A percentile compares a stretch with the other conserved stretches of the same genome.
phyloP scores from a whole-genome alignment of 2,888 invertebrate species.

The Eupeodes latifasciatus region DNA sequence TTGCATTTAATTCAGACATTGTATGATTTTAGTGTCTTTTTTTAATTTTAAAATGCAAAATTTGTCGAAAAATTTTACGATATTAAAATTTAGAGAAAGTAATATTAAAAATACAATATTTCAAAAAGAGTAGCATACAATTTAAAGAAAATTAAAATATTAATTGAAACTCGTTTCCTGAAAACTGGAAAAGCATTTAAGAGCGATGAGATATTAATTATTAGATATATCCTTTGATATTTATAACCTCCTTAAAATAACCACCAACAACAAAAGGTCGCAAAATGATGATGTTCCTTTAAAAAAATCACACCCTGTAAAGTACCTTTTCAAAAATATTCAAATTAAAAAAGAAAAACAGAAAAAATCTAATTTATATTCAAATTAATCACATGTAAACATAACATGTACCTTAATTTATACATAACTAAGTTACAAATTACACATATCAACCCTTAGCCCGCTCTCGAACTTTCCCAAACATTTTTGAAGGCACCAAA shows the following conservation, averaged over 20 bases:
- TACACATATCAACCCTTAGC: slow-evolving; percentile 70
- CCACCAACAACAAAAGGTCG: background rate
- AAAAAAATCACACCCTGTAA: background rate
- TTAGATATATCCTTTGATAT: background rate
- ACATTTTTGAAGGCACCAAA: background rate
- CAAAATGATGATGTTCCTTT: background rate
- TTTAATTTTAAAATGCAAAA: too few relatives aligned
- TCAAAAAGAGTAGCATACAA: too few relatives aligned
- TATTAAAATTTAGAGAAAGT: too few relatives aligned
- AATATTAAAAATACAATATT: too few relatives aligned
- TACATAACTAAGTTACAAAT: slow-evolving; percentile 47
- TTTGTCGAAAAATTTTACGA: too few relatives aligned
- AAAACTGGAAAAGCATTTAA: background rate
- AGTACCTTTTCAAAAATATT: slow-evolving; percentile 15
- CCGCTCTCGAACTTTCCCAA: background rate
- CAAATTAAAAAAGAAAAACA: slow-evolving; percentile 25
- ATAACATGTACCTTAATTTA: background rate
- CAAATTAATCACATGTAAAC: slow-evolving; percentile 63
- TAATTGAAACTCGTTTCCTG: too few relatives aligned
- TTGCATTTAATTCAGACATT: too few relatives aligned
- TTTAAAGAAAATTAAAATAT: too few relatives aligned
- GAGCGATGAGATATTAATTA: background rate
- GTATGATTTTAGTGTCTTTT: too few relatives aligned
- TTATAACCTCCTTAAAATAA: background rate
- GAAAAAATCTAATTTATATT: slow-evolving; percentile 74